Evolutionary conservation across 2,888 invertebrate genomes (phyloP).

Genomic region (Cosmia trapezina): DNA sequence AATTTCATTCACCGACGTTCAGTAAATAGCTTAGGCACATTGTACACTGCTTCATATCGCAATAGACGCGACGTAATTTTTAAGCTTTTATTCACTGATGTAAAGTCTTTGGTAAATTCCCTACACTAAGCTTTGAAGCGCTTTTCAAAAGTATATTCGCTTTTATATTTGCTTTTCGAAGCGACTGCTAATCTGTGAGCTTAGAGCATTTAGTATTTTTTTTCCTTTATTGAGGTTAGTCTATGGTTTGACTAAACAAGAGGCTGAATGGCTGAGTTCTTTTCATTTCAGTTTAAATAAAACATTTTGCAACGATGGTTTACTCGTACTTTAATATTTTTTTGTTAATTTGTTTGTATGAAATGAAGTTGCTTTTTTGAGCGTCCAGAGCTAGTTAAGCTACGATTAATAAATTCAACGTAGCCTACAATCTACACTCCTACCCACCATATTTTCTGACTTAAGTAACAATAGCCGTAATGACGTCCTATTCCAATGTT

Average conservation of each 20-base stretch:
- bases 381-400: too few relatives aligned
- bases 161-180: slow-evolving; percentile 22
- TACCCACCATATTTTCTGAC: too few relatives aligned
- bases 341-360: background rate
- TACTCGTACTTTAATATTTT: background rate
- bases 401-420: background rate
- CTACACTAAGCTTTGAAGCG: slow-evolving; percentile 1
- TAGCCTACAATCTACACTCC: background rate
- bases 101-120: slow-evolving; percentile 16
- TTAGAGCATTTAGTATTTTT: background rate
- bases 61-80: slow-evolving; percentile 20
- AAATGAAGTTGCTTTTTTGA: too few relatives aligned
- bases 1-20: slow-evolving; percentile 43
- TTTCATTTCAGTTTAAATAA: slow-evolving; percentile 4
- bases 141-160: slow-evolving; percentile 12
- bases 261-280: slow-evolving; percentile 9
- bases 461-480: background rate
- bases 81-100: slow-evolving; percentile 30
- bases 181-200: slow-evolving; percentile 13
- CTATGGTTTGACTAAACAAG: slow-evolving; percentile 4
- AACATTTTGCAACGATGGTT: background rate
- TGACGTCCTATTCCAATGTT: slow-evolving; percentile 30
- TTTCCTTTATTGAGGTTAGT: background rate
- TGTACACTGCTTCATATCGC: slow-evolving; percentile 28
- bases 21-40: slow-evolving; percentile 33